Conservation (phyloP, 2,113 vertebrate species). For the Stigmatopora argus region DNA sequence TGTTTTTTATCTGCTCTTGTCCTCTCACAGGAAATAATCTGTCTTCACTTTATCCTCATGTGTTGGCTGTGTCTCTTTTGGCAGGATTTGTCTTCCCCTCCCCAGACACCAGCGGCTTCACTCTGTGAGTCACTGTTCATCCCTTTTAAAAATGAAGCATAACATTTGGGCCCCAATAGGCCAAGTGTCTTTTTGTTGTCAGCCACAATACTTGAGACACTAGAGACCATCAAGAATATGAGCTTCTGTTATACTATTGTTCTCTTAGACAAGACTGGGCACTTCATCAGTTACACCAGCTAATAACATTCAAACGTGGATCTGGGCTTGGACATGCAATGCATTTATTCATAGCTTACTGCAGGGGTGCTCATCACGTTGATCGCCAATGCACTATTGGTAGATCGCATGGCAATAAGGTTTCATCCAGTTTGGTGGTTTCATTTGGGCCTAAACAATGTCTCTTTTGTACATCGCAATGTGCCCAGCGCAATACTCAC, state of each 20-base stretch:
- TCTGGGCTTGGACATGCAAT: neutral
- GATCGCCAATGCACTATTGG: too few species aligned
- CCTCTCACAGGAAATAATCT: constrained; percentile 10
- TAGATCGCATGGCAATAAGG: too few species aligned
- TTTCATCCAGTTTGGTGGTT: too few species aligned
- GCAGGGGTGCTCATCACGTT: too few species aligned
- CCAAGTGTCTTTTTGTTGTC: constrained; percentile 3
- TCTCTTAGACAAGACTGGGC: constrained; percentile 60
- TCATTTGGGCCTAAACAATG: too few species aligned
- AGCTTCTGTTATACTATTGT: constrained; percentile 62
- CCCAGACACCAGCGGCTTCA: constrained; percentile 64
- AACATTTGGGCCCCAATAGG: neutral
- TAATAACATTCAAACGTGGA: neutral
- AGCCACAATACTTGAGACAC: constrained; percentile 63
- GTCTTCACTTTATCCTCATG: constrained; percentile 4
- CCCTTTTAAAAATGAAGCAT: neutral
- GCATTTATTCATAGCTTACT: neutral
- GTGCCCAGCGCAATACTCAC: too few species aligned
- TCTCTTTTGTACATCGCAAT: too few species aligned
- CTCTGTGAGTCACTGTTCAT: constrained; percentile 49
- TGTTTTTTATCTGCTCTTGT: constrained; percentile 10
- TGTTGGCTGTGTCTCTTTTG: constrained; percentile 18
- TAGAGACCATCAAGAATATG: constrained; percentile 54
- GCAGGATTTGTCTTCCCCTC: constrained; percentile 66
- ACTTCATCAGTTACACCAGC: neutral